These are phyloP conservation scores for Hippopotamyrus pictus DNA, from an alignment of 2,797 vertebrate genomes.

Conservation along the genomic window DNA sequence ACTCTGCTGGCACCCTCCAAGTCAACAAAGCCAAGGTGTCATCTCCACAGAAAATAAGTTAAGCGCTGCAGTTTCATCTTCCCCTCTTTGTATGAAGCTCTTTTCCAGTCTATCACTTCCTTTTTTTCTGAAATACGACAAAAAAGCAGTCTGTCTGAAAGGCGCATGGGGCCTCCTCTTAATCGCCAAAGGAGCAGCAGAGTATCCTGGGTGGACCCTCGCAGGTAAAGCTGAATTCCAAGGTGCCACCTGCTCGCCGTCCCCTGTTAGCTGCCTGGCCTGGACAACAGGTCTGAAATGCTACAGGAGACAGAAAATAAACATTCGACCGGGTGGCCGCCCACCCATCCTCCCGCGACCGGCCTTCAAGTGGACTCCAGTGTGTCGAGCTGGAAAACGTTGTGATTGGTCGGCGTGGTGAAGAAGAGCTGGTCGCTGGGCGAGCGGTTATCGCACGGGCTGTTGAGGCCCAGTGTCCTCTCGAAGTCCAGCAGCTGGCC, in stretches of 20 bases:
- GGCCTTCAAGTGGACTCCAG: conserved; percentile 87
- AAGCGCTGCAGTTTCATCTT: conserved; percentile 38
- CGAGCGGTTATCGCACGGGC: conserved; percentile 84
- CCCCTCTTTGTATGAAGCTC: conserved; percentile 62
- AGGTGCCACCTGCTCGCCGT: neutral
- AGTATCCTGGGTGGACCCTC: conserved; percentile 37
- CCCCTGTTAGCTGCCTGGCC: conserved; percentile 47
- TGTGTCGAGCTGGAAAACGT: conserved; percentile 89
- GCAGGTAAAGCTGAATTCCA: conserved; percentile 36
- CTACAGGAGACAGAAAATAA: conserved; percentile 50
- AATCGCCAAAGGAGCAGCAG: conserved; percentile 45
- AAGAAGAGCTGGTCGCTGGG: conserved; percentile 89
- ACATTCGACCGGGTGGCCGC: conserved; percentile 26
- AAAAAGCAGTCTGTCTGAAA: conserved; percentile 45
- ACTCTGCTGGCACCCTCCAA: conserved; percentile 64
- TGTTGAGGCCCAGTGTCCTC: conserved; percentile 90
- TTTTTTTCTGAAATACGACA: conserved; percentile 21
- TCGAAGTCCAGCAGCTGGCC: conserved; percentile 97
- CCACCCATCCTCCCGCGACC: neutral
- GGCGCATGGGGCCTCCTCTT: conserved; percentile 47
- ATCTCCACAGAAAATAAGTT: conserved; percentile 41
- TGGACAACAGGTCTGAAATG: conserved; percentile 62
- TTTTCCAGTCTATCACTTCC: conserved; percentile 40
- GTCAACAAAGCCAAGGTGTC: conserved; percentile 60
- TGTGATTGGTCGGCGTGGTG: conserved; percentile 93